A percentile compares a stretch with the other conserved stretches of the same genome.
Evolutionary conservation across 1,140 invertebrate genomes (phyloP).

Genomic region (Ylistrum balloti): DNA sequence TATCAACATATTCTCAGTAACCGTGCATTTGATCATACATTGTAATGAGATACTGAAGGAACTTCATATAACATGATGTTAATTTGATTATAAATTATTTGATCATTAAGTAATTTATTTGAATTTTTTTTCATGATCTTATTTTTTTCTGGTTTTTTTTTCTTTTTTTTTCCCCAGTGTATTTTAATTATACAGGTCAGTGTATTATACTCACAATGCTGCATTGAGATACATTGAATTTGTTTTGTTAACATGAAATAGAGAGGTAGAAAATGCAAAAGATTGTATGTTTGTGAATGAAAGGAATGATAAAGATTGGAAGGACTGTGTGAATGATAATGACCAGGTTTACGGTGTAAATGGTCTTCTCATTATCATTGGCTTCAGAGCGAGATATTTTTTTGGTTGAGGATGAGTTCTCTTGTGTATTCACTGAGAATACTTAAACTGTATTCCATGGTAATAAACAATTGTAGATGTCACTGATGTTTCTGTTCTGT

Average conservation of each 20-base stretch:
- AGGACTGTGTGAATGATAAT: background rate
- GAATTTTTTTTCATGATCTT: background rate
- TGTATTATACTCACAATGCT: background rate
- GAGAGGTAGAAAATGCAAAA: background rate
- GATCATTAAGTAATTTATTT: background rate
- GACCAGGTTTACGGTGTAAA: background rate
- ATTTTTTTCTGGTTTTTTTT: too few species aligned
- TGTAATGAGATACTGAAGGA: background rate
- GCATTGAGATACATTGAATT: background rate
- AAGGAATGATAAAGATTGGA: background rate
- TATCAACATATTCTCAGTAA: too few species aligned
- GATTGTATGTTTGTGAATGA: background rate
- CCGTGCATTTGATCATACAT: too few species aligned
- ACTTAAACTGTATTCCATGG: background rate
- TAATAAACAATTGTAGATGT: conserved; percentile 26
- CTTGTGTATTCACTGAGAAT: conserved; percentile 2
- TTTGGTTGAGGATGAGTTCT: background rate
- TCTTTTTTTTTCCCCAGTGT: too few species aligned
- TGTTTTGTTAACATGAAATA: background rate
- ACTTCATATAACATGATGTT: background rate
- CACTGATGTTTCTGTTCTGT: background rate
- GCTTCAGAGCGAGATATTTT: background rate
- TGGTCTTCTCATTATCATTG: background rate
- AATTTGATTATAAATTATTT: background rate
- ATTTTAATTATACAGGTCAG: background rate